Base-by-base conservation (phyloP, 2,797 vertebrate genomes). In the Antennarius maculatus region DNA sequence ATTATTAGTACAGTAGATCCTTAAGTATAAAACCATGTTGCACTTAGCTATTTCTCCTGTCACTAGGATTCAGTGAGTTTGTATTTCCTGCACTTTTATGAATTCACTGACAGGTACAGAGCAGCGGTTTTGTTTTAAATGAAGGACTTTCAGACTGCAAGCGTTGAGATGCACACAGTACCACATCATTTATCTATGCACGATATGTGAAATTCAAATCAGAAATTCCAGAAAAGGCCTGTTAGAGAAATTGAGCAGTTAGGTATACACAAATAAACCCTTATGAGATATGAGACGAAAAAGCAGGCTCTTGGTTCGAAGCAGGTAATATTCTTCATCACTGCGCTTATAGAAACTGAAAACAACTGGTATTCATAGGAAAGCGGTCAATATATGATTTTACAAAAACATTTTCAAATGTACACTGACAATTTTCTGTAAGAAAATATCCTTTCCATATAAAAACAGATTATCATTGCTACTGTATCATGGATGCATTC, bases 1-100 rank as follows among this genome's bases (percentile, higher is more conserved):
- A 69, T 84, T 75, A 89, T 90, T 87, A 80, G 80, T n/a, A 56
- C 58, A 43, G 48, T 11, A 74, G 89, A 85, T 84, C 86, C 77
- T 68, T 31, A 39, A 54, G 66, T 56, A 56, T 62, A 68, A 60
- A 37, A 68, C 54, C 37, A 15, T 66, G 56, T 81, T 77, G 71
- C 68, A 76, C 69, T 77, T 46, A 55, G 72, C 60, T 77, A 55
- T 76, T 67, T 65, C 63, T 53, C 46, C 80, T 73, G 83, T 85
- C 81, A 76, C 51, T 31, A 66, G 71, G 71, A 89, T 69, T 51
- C 74, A 90, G 79, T 71, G 66, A 67, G 61, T 57, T 48, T 34
- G 52, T 43, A 18, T 88, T 87, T 83, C 77, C 81, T 47, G 60
- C 70, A 76, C 52, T 71, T 77, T 80, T 81, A 87, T 88, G 69